Base-by-base conservation (phyloP, 2,888 invertebrate genomes). In the Cabera pusaria region DNA sequence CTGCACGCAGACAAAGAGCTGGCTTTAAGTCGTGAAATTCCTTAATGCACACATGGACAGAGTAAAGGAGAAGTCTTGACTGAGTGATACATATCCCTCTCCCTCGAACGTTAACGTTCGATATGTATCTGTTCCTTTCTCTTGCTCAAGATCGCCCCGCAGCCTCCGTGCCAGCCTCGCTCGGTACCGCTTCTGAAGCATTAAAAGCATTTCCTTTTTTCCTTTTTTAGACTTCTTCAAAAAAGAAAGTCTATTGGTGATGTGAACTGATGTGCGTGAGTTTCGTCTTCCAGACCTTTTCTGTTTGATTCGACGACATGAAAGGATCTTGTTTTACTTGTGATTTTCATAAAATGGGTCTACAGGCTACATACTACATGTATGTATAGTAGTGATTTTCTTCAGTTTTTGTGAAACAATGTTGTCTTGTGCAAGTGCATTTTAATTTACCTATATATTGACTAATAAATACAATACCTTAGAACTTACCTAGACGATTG, bases 101-200 rank as follows among this genome's bases (percentile, higher is more conserved):
- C 64, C 52, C 53, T 80, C 71, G 34, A 54, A 46, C 71, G 51
- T 49, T 29, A 40, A 44, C 25, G 34, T 43, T 19, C 10, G 21
- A 24, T 19, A 36, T 63, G 59, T 61, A 29, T 63, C 59, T 59
- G 49, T 75, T 74, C 65, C 64, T 62, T 52, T 77, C 64, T 42
- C 57, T 54, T 69, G 39, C 49, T 52, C 55, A 47, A 52, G 47
- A 53, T 50, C 44, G 43, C 51, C 50, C 52, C 64, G 43, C 76
- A 75, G 74, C 67, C 73, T 72, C 72, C 63, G 59, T 51, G 61
- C 63, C 59, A 59, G 64, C 57, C 52, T 52, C 49, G 53, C 55
- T 58, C 61, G 55, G 64, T 67, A 68, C 64, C 70, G 70, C 67
- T 73, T 70, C 69, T 60, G 66, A 64, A 69, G 68, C 62, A 64